A percentile compares a stretch with the other conserved stretches of the same genome.
Conservation (phyloP, 2,797 vertebrate species). For the Poeciliopsis gracilis region DNA sequence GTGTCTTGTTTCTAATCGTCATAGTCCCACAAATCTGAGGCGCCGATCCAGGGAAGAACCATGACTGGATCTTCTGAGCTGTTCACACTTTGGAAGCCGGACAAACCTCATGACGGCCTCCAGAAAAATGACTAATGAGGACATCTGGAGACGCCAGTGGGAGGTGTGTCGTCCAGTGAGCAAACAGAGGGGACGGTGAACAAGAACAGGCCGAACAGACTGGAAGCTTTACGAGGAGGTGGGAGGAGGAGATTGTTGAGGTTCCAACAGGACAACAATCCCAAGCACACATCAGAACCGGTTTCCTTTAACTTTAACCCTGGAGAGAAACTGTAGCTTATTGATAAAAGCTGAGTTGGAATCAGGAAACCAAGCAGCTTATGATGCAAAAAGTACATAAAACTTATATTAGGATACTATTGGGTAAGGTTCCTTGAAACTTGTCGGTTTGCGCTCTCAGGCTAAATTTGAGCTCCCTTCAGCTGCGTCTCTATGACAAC, state of each 20-base stretch:
- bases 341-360: neutral
- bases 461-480: neutral
- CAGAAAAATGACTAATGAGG: slow-evolving; percentile 44
- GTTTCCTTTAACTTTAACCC: neutral
- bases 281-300: neutral
- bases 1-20: slow-evolving; percentile 19
- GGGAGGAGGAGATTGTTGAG: neutral
- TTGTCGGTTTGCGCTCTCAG: neutral
- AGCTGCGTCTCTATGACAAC: neutral
- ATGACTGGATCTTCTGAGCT: slow-evolving; percentile 38
- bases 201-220: neutral
- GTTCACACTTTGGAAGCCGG: slow-evolving; percentile 20
- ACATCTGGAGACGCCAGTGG: slow-evolving; percentile 48
- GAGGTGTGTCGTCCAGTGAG: slow-evolving; percentile 31
- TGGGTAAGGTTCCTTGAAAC: neutral
- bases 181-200: neutral
- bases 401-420: neutral
- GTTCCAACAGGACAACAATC: neutral
- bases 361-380: no score
- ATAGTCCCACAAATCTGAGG: slow-evolving; percentile 49
- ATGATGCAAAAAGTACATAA: neutral
- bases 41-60: slow-evolving; percentile 39
- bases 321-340: neutral
- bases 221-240: neutral
- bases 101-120: slow-evolving; percentile 31